These are phyloP conservation scores for Phocoena sinus DNA, from an alignment of 2,113 vertebrate genomes.

Conservation along the genomic window DNA sequence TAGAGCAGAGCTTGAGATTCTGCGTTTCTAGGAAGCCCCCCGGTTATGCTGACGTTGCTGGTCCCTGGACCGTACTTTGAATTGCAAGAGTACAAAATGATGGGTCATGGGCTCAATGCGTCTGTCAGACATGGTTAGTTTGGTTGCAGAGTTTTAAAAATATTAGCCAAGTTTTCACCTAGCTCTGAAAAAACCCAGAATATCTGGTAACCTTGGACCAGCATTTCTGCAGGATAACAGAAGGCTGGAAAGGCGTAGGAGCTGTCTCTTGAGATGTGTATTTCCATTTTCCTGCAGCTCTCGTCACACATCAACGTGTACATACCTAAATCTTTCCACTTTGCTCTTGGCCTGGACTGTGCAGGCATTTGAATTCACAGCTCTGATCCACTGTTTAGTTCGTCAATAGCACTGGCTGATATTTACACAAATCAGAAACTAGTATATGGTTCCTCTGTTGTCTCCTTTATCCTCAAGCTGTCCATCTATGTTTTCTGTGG, in stretches of 20 bases:
- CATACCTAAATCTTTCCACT: background rate
- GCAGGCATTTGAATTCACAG: background rate
- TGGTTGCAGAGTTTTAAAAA: background rate
- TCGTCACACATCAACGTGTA: fast-evolving
- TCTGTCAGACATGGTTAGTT: background rate
- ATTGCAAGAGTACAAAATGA: background rate
- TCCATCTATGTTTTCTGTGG: background rate
- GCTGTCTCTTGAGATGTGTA: background rate
- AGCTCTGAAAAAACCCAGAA: background rate
- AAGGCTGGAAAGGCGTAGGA: background rate
- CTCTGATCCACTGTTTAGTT: background rate
- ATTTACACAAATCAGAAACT: background rate
- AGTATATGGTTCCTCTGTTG: background rate
- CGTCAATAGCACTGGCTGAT: background rate
- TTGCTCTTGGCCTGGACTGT: background rate
- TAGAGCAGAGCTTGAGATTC: background rate
- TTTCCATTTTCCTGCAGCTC: background rate
- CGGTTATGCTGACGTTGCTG: background rate
- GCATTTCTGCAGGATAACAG: background rate
- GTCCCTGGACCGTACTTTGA: background rate
- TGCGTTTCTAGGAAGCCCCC: background rate
- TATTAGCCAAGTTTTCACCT: background rate
- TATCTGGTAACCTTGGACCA: background rate
- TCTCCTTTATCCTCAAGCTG: background rate
- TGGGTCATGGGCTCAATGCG: background rate